Evolutionary conservation across 1,140 invertebrate genomes (phyloP), one percentile per base, ranked within the genome.

Genomic region (Drosophila nasuta): DNA sequence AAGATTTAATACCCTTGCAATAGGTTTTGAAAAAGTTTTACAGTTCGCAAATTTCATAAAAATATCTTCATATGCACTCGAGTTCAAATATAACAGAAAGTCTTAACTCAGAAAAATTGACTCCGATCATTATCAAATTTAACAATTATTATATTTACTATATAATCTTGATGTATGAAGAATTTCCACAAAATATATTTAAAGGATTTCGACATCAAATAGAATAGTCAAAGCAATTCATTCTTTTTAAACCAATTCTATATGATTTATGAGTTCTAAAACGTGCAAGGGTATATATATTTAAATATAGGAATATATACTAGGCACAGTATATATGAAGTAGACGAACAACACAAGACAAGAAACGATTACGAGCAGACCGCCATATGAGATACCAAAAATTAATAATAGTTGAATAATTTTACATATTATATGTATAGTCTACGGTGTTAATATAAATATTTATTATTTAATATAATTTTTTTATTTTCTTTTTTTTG

Each of bases 371-470:
- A 56, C 57, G 65, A 69, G 59, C 62, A 72, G 52, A 57, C 43
- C 15, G 25, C 13, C 41, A 59, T 54, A 54, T 13, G n/a, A 56
- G 13, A 52, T 30, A 56, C 30, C 0, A 56, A 56, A 13, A 56
- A 35, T 30, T 13, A 56, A 33, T 13, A 35, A 15, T n/a, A 35
- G 13, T 25, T 30, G 57, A 11, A 38, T 1, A 38, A 35, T 17
- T 45, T 35, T 56, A 60, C 43, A 33, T 68, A 52, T 10, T 43
- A 48, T 38, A 59, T 38, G 10, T 38, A 25, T 25, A 25, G 20
- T 25, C 20, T 25, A 25, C 35, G n/a, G 46, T 68, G 56, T 68
- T 59, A 59, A 68, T 46, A 56, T 56, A 70, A 54, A 25, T 72
- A 72, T 75, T 63, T 52, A 71, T 58, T 75, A 38, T 8, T 38